Base-by-base conservation (phyloP, 2,888 invertebrate genomes). In the Ophion slaviceki region DNA sequence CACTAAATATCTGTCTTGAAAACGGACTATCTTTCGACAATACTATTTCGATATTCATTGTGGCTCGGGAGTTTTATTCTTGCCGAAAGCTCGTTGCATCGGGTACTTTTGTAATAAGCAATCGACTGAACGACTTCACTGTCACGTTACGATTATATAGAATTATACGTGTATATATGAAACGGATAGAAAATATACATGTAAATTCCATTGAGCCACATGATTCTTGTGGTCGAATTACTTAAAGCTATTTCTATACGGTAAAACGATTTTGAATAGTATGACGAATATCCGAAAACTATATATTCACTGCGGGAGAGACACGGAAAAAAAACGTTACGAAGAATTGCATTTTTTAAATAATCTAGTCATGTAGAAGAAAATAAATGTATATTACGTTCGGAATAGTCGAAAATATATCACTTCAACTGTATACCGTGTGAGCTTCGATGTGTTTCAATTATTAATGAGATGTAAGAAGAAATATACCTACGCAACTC, bases 301-400 rank as follows among this genome's bases (percentile, higher is more conserved):
- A 89, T 90, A 90, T 91, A 90, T 90, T 89, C 87, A 86, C 88
- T 89, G 91, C 47, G 40, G 80, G 24, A 85, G 28, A 72, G 64
- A 61, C 7, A 47, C 32, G 17, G 64, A 82, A 62, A 32, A 61
- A 47, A 82, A 67, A 67, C 32, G 28, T 77, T 67, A 67, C 36
- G 57, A 72, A 66, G 66, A 77, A 82, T 80, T 80, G 82, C 72
- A 82, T 85, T 92, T 92, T 90, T 91, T 91, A 91, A 91, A 92
- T 93, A 91, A 92, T 93, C 92, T 93, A 93, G 92, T 93, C 93
- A 93, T 86, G 89, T 92, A 92, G 91, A 92, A 90, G 81, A 90
- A 90, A 90, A 82, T 84, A 76, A 47, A 80, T 85, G 78, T 78
- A 75, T 67, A 82, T 82, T 78, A 79, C 75, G 82, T 85, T 82